Conservation (phyloP, 2,113 vertebrate genomes). For the Bufo bufo region DNA sequence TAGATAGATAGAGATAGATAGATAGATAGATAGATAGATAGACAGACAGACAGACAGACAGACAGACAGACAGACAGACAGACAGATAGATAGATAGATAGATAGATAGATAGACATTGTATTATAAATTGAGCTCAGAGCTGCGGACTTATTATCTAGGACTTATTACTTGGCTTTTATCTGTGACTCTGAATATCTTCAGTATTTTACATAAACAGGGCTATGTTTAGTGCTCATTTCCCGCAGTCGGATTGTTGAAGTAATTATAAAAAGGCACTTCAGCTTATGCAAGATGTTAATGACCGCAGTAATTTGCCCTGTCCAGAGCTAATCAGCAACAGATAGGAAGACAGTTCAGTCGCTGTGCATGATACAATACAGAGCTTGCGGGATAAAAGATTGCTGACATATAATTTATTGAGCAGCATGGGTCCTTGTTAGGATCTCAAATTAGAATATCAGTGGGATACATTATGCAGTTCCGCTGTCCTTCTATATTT, state of each 20-base stretch:
- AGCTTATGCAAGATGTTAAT: constrained; percentile 61
- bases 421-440: constrained; percentile 56
- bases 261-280: constrained; percentile 57
- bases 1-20: too few species aligned
- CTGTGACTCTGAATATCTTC: constrained; percentile 10
- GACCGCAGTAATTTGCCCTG: constrained; percentile 48
- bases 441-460: constrained; percentile 55
- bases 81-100: too few species aligned
- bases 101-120: too few species aligned
- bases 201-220: constrained; percentile 58
- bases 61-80: too few species aligned
- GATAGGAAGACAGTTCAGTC: constrained; percentile 52
- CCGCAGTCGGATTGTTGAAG: constrained; percentile 42
- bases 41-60: too few species aligned
- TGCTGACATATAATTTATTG: constrained; percentile 46
- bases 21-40: too few species aligned
- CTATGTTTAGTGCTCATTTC: constrained; percentile 53
- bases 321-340: constrained; percentile 52
- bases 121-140: neutral
- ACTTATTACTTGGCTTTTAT: neutral
- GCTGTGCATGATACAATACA: constrained; percentile 47
- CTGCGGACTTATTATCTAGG: neutral
- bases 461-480: constrained; percentile 28
- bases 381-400: constrained; percentile 58
- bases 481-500: constrained; percentile 26